A percentile compares a stretch with the other conserved stretches of the same genome.
Evolutionary conservation across 2,888 invertebrate genomes (phyloP).

Genomic region (Metallyticus violacea): DNA sequence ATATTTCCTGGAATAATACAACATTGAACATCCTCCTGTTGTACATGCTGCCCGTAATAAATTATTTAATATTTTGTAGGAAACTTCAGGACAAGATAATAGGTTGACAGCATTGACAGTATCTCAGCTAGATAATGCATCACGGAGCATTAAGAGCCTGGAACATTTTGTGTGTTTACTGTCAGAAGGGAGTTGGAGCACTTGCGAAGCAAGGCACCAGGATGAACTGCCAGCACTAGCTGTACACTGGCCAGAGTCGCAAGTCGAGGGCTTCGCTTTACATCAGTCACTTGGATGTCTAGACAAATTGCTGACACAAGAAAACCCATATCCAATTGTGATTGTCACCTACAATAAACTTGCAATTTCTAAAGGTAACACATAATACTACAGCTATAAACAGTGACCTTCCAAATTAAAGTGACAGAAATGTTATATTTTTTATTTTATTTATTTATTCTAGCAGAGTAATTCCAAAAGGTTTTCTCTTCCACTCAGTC

Average conservation of each 20-base stretch:
- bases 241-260: constrained; percentile 20
- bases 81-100: background rate
- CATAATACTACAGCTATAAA: too few species aligned
- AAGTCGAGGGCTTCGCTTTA: background rate
- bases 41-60: too few species aligned
- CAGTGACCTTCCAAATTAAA: too few species aligned
- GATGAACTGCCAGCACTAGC: constrained; percentile 15
- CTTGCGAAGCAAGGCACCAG: constrained; percentile 13
- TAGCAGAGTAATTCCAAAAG: too few species aligned
- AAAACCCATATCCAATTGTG: background rate
- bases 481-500: too few species aligned
- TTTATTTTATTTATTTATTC: too few species aligned
- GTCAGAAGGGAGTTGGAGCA: constrained; percentile 11
- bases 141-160: constrained; percentile 21
- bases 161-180: constrained; percentile 27
- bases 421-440: too few species aligned
- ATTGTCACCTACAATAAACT: background rate
- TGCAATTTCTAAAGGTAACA: background rate
- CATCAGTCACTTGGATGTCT: background rate
- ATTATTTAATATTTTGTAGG: too few species aligned
- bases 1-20: too few species aligned
- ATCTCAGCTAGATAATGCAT: constrained; percentile 19
- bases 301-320: constrained; percentile 1
- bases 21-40: too few species aligned
- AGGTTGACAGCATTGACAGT: background rate